Evolutionary conservation across 1,140 invertebrate genomes (phyloP).

Genomic region (Stratiolaelaps scimitus): DNA sequence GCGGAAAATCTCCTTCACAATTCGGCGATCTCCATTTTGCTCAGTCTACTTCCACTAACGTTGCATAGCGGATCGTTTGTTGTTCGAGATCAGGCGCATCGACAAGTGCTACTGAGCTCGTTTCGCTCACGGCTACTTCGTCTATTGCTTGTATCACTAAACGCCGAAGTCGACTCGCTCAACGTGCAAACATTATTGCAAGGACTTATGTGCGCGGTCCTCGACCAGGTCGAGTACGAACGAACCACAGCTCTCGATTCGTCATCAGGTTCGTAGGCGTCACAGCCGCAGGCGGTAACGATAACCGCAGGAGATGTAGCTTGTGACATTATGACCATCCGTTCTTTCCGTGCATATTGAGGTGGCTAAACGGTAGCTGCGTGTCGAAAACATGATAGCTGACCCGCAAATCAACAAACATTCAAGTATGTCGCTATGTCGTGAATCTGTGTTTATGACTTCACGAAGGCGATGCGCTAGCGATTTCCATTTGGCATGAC

Average conservation of each 20-base stretch:
- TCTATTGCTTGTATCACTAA: conserved; percentile 66
- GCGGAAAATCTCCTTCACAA: conserved; percentile 17
- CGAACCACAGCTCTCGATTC: conserved; percentile 12
- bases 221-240: conserved; percentile 28
- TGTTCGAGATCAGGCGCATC: conserved; percentile 9
- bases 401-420: no score
- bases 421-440: no score
- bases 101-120: conserved; percentile 51
- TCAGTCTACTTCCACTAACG: conserved; percentile 5
- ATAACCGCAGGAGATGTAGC: no score
- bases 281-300: no score
- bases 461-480: no score
- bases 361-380: no score
- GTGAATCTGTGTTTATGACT: no score
- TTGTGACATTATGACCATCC: no score
- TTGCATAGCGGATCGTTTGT: background rate
- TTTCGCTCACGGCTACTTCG: conserved; percentile 69
- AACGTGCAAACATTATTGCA: conserved; percentile 79
- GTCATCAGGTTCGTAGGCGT: background rate
- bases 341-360: no score
- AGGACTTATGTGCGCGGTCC: conserved; percentile 41
- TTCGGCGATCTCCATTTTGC: conserved; percentile 25
- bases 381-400: no score
- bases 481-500: no score
- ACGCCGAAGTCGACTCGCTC: conserved; percentile 67